These are phyloP conservation scores for Epinotia brunnichana DNA, from an alignment of 2,888 invertebrate genomes.

Conservation along the genomic window DNA sequence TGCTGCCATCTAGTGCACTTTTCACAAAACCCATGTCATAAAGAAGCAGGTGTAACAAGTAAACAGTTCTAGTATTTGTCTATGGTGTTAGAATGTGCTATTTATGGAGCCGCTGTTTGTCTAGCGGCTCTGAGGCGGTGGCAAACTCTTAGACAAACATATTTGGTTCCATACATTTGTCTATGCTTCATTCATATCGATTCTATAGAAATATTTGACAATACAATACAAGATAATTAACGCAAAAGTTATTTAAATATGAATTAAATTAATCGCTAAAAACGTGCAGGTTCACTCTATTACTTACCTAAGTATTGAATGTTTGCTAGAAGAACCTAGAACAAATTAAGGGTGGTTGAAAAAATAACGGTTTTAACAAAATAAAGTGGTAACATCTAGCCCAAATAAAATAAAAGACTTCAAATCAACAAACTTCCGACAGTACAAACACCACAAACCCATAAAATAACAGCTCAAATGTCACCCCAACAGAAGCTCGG, in stretches of 20 bases:
- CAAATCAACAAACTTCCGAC: slow-evolving; percentile 3
- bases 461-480: slow-evolving; percentile 14
- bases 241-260: too few relatives aligned
- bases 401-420: background rate
- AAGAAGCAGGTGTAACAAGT: slow-evolving; percentile 33
- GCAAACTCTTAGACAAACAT: slow-evolving; percentile 31
- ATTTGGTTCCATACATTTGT: slow-evolving; percentile 24
- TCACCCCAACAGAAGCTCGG: slow-evolving; percentile 19
- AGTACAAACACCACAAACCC: background rate
- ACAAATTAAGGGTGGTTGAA: too few relatives aligned
- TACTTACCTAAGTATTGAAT: too few relatives aligned
- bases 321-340: too few relatives aligned
- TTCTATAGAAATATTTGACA: background rate
- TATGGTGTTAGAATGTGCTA: slow-evolving; percentile 33
- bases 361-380: too few relatives aligned
- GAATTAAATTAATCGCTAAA: too few relatives aligned
- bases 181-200: background rate
- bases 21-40: background rate
- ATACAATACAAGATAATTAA: too few relatives aligned
- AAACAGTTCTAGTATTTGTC: slow-evolving; percentile 29
- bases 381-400: background rate
- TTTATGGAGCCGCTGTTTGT: slow-evolving; percentile 29
- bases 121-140: slow-evolving; percentile 22
- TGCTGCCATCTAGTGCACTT: background rate
- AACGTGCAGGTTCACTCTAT: too few relatives aligned